Conservation (phyloP, 2,888 invertebrate species). For the Tinea trinotella region DNA sequence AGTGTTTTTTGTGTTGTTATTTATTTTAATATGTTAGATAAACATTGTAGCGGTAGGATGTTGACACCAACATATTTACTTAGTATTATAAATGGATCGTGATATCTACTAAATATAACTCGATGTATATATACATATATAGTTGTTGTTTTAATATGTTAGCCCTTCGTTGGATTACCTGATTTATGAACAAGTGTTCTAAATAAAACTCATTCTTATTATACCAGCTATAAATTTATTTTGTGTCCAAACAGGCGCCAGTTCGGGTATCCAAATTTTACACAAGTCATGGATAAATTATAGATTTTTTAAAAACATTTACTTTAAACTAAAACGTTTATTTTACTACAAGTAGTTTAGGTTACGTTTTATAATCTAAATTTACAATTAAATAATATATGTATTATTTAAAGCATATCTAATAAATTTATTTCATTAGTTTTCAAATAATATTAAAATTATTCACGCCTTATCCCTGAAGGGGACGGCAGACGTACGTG, state of each 20-base stretch:
- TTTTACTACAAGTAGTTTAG: no score
- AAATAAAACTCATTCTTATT: slow-evolving; percentile 17
- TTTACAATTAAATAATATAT: no score
- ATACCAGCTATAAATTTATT: slow-evolving; percentile 14
- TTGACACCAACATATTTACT: slow-evolving; percentile 47
- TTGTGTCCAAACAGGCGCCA: slow-evolving; percentile 17
- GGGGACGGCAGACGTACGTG: no score
- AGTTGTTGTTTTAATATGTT: slow-evolving; percentile 14
- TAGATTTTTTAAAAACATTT: background rate
- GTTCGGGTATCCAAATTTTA: slow-evolving; percentile 4
- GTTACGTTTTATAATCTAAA: no score
- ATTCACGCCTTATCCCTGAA: no score
- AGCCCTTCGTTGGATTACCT: slow-evolving; percentile 18
- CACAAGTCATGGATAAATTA: background rate
- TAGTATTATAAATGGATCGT: slow-evolving; percentile 37
- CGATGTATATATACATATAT: background rate
- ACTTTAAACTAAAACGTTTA: no score
- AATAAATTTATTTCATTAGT: no score
- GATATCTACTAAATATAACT: background rate
- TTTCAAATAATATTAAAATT: no score
- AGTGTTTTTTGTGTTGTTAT: background rate
- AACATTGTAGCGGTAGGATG: slow-evolving; percentile 14
- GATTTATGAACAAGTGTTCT: slow-evolving; percentile 18
- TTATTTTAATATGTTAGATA: slow-evolving; percentile 16
- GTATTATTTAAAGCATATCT: no score